These are phyloP conservation scores for Anser cygnoides DNA, from an alignment of 2,113 vertebrate genomes.

Conservation along the genomic window DNA sequence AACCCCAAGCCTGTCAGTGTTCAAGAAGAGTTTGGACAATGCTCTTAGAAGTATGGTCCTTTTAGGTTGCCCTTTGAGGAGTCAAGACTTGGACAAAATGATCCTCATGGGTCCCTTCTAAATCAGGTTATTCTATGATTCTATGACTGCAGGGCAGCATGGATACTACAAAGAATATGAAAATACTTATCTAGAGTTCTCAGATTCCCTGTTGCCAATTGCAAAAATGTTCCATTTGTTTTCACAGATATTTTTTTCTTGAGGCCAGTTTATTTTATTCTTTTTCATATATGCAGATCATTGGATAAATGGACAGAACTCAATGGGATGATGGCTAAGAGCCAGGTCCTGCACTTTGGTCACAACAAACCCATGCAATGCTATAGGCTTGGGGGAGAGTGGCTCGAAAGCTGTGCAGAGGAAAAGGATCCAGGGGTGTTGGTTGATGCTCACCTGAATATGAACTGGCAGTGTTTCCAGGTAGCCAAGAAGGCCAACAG, in stretches of 20 bases:
- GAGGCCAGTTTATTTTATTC: accelerated
- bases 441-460: too few relatives aligned
- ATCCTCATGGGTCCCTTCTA: background rate
- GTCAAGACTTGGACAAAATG: background rate
- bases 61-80: background rate
- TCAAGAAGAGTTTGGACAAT: background rate
- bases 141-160: background rate
- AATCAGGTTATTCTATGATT: background rate
- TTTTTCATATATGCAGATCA: background rate
- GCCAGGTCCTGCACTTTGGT: too few relatives aligned
- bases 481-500: too few relatives aligned
- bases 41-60: background rate
- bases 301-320: too few relatives aligned
- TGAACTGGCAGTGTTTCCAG: too few relatives aligned
- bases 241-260: background rate
- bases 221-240: background rate
- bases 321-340: too few relatives aligned
- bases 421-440: too few relatives aligned
- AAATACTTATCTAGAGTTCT: background rate
- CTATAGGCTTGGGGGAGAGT: too few relatives aligned
- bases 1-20: background rate
- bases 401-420: too few relatives aligned
- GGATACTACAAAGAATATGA: background rate
- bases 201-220: background rate
- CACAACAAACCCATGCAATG: too few relatives aligned